A percentile compares a stretch with the other conserved stretches of the same genome.
Evolutionary conservation across 2,113 vertebrate genomes (phyloP).

Genomic region (Megalops atlanticus): DNA sequence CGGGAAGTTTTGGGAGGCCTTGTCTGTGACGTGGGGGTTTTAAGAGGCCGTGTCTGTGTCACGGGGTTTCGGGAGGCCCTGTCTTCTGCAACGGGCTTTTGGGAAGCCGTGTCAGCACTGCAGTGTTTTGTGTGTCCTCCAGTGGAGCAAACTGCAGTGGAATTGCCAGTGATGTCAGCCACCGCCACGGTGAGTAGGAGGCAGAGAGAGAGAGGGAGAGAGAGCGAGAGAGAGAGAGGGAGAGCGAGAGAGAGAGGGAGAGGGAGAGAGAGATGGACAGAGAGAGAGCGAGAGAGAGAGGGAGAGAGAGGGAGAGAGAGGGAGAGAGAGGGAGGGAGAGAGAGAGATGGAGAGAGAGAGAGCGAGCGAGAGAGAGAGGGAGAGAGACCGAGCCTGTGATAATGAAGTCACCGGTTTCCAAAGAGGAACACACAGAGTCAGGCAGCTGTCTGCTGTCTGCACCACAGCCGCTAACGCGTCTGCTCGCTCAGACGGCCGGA

Average conservation of each 20-base stretch:
- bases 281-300: conserved; percentile 41
- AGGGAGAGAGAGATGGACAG: neutral
- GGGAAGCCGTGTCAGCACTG: too few species aligned
- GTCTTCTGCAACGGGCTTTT: too few species aligned
- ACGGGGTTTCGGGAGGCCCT: too few species aligned
- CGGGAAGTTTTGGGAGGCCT: too few species aligned
- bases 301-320: conserved; percentile 38
- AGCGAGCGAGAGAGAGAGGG: conserved; percentile 4
- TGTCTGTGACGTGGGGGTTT: too few species aligned
- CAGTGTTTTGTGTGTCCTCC: too few species aligned
- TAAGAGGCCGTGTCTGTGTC: too few species aligned
- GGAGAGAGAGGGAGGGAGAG: conserved; percentile 28
- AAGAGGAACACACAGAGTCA: conserved; percentile 59
- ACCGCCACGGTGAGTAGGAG: too few species aligned
- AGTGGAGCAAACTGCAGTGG: neutral
- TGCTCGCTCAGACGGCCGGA: conserved; percentile 62
- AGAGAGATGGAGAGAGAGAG: conserved; percentile 4
- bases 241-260: too few species aligned
- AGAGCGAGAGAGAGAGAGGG: too few species aligned
- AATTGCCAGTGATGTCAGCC: too few species aligned
- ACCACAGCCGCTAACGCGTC: conserved; percentile 59
- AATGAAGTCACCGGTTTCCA: conserved; percentile 71
- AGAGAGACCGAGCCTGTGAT: conserved; percentile 51
- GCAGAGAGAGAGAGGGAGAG: too few species aligned
- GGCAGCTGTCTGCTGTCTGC: conserved; percentile 70